Percentiles rank a stretch among this genome's conserved stretches.
phyloP scores from a whole-genome alignment of 2,113 vertebrate genomes.

The Hystrix cristata region DNA sequence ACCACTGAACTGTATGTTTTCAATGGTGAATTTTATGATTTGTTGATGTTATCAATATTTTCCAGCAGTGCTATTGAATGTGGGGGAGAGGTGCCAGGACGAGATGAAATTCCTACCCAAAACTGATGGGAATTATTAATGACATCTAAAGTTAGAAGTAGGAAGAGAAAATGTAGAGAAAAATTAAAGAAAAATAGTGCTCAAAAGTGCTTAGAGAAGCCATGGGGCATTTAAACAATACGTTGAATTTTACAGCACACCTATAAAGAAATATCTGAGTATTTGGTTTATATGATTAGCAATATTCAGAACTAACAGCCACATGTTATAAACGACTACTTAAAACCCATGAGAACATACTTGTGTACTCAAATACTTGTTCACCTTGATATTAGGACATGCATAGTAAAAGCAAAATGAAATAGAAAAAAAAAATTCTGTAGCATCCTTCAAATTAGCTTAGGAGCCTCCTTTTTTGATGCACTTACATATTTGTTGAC shows the following conservation, averaged over 20 bases:
- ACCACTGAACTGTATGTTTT: not conserved
- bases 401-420: not conserved
- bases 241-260: not conserved
- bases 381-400: not conserved
- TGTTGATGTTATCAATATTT: not conserved
- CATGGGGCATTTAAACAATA: not conserved
- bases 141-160: not conserved
- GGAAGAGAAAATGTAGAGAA: not conserved
- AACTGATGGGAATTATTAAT: constrained; percentile 1
- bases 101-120: not conserved
- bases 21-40: not conserved
- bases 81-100: not conserved
- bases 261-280: not conserved
- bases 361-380: not conserved
- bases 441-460: not conserved
- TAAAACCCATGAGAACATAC: not conserved
- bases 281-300: not conserved
- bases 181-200: not conserved
- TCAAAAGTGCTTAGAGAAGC: not conserved
- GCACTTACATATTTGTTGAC: not conserved
- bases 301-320: not conserved
- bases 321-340: not conserved
- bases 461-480: not conserved
- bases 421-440: not conserved
- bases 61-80: not conserved